phyloP scores from a whole-genome alignment of 2,888 invertebrate species.

The Cheilosia grossa region DNA sequence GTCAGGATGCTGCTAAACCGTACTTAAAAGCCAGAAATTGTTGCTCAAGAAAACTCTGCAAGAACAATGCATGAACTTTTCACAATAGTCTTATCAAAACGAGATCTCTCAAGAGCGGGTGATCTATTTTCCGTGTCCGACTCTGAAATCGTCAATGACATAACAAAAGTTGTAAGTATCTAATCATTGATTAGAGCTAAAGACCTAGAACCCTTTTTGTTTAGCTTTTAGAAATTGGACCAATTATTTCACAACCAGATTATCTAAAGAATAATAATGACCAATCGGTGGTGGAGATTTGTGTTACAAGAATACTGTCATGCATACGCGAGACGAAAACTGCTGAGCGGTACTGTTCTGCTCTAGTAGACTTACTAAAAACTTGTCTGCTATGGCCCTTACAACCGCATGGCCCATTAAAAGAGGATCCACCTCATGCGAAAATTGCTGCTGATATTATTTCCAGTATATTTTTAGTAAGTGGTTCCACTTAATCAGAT shows the following conservation, averaged over 20 bases:
- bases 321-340: slow-evolving; percentile 94
- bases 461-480: slow-evolving; percentile 96
- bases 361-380: slow-evolving; percentile 92
- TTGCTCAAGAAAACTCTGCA: slow-evolving; percentile 13
- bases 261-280: slow-evolving; percentile 95
- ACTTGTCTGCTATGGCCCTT: slow-evolving; percentile 95
- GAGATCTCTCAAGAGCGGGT: slow-evolving; percentile 95
- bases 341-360: slow-evolving; percentile 92
- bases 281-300: slow-evolving; percentile 97
- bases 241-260: slow-evolving; percentile 92
- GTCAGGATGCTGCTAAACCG: slow-evolving; percentile 32
- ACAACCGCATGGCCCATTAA: slow-evolving; percentile 87
- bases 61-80: slow-evolving; percentile 94
- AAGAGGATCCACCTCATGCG: slow-evolving; percentile 97
- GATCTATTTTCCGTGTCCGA: slow-evolving; percentile 95
- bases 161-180: slow-evolving; percentile 92
- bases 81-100: slow-evolving; percentile 93
- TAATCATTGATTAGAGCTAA: slow-evolving; percentile 56
- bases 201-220: slow-evolving; percentile 20
- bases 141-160: slow-evolving; percentile 92
- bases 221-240: slow-evolving; percentile 89
- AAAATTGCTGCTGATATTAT: slow-evolving; percentile 98
- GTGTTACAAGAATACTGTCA: slow-evolving; percentile 94
- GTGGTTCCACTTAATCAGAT: slow-evolving; percentile 76
- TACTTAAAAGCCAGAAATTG: slow-evolving; percentile 22